Percentiles rank a stretch among this genome's conserved stretches.
phyloP scores from a whole-genome alignment of 1,140 invertebrate species.

The Drosophila asahinai region DNA sequence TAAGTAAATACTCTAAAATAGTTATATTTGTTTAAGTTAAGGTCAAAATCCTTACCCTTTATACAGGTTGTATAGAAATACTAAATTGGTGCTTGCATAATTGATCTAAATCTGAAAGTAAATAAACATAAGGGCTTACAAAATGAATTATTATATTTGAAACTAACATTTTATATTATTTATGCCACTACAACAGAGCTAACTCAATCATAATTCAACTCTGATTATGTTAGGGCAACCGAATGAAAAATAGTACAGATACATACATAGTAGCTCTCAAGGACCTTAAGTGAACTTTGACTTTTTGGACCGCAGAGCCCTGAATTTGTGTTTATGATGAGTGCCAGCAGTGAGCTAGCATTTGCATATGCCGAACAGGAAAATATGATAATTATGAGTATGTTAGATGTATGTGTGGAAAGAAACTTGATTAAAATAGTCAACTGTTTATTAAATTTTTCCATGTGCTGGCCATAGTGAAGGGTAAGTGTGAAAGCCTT shows the following conservation, averaged over 20 bases:
- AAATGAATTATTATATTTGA: too few species aligned
- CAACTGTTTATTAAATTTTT: conserved; percentile 50
- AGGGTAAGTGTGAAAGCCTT: conserved; percentile 30
- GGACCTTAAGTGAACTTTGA: conserved; percentile 33
- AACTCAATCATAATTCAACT: neutral
- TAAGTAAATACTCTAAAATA: conserved; percentile 10
- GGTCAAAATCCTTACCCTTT: too few species aligned
- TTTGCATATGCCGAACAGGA: conserved; percentile 52
- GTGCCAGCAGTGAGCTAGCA: conserved; percentile 41
- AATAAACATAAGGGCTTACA: too few species aligned
- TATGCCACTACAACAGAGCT: too few species aligned
- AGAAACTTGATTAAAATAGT: conserved; percentile 19
- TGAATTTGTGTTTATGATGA: conserved; percentile 57
- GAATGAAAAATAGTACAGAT: neutral
- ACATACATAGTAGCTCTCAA: conserved; percentile 5
- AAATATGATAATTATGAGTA: conserved; percentile 9
- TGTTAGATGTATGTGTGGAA: conserved; percentile 4
- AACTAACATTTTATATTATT: too few species aligned
- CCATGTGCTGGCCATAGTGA: conserved; percentile 10
- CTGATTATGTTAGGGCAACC: neutral
- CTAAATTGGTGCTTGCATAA: neutral
- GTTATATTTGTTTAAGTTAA: too few species aligned
- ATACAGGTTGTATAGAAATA: too few species aligned
- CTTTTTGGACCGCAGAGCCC: conserved; percentile 32
- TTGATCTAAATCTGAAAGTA: neutral